A percentile compares a stretch with the other conserved stretches of the same genome.
phyloP scores from a whole-genome alignment of 2,113 vertebrate species.

The Coptodon rendalli region DNA sequence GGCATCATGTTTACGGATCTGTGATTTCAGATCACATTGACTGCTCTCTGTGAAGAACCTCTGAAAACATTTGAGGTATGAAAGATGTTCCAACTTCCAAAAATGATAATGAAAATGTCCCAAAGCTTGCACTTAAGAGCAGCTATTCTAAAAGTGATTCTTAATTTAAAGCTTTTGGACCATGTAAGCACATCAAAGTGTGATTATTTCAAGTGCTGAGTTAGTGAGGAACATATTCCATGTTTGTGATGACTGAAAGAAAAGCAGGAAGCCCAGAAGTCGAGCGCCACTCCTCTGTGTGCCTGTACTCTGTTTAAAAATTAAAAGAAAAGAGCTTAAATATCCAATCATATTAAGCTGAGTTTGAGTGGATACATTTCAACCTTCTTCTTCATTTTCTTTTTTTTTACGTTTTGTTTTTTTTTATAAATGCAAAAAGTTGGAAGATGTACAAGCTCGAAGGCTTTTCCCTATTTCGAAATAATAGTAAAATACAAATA shows the following conservation, averaged over 20 bases:
- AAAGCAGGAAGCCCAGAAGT: neutral
- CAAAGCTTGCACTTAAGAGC: neutral
- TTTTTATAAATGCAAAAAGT: neutral
- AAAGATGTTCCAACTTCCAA: neutral
- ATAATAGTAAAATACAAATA: neutral
- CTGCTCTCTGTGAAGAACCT: accelerated
- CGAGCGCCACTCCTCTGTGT: neutral
- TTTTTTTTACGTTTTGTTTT: accelerated
- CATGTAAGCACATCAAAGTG: neutral
- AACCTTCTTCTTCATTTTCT: neutral
- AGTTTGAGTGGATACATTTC: neutral
- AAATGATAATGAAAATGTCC: neutral
- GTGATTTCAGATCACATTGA: accelerated
- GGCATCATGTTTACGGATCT: neutral
- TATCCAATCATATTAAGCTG: neutral
- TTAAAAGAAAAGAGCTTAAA: neutral
- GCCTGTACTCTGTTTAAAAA: neutral
- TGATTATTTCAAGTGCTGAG: neutral
- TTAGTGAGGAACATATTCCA: accelerated
- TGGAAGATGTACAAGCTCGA: neutral
- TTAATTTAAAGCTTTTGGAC: neutral
- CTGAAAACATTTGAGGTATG: neutral
- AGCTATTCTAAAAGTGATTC: neutral
- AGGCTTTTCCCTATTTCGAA: neutral
- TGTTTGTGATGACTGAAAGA: neutral